phyloP scores from a whole-genome alignment of 2,113 vertebrate species.

The Rostratula benghalensis region DNA sequence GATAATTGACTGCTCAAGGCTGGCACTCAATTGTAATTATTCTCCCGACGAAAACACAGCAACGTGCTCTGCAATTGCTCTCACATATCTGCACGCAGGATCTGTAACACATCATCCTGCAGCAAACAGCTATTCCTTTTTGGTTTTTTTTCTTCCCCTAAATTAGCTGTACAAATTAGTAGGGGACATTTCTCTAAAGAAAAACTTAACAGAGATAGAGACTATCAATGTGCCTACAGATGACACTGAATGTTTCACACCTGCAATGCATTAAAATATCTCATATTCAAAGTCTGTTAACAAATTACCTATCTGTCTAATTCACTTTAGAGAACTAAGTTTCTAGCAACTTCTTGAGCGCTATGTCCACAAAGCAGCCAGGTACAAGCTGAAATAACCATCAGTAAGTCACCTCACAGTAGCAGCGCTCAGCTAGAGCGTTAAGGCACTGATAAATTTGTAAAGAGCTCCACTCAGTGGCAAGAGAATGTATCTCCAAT shows the following conservation, averaged over 20 bases:
- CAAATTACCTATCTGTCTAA: background rate
- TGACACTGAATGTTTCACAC: background rate
- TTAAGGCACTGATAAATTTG: background rate
- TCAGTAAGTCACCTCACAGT: accelerated
- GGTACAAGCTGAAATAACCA: background rate
- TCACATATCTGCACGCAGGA: background rate
- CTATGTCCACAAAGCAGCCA: background rate
- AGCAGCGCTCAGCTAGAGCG: accelerated
- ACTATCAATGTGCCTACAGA: background rate
- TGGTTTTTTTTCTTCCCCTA: no score
- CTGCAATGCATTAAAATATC: background rate
- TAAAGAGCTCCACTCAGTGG: conserved; percentile 46
- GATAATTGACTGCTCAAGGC: conserved; percentile 13
- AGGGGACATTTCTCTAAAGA: background rate
- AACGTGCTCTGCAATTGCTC: background rate
- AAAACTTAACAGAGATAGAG: background rate
- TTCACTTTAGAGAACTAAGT: background rate
- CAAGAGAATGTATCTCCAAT: background rate
- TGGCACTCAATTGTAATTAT: conserved; percentile 14
- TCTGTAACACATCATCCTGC: background rate
- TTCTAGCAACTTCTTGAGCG: background rate
- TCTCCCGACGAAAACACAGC: background rate
- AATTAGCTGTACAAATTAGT: background rate
- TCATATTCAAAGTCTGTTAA: background rate
- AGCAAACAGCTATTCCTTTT: background rate